Evolutionary conservation across 1,140 invertebrate species (phyloP), one percentile per base, ranked within the genome.

Genomic region (Pseudomyrmex concolor): DNA sequence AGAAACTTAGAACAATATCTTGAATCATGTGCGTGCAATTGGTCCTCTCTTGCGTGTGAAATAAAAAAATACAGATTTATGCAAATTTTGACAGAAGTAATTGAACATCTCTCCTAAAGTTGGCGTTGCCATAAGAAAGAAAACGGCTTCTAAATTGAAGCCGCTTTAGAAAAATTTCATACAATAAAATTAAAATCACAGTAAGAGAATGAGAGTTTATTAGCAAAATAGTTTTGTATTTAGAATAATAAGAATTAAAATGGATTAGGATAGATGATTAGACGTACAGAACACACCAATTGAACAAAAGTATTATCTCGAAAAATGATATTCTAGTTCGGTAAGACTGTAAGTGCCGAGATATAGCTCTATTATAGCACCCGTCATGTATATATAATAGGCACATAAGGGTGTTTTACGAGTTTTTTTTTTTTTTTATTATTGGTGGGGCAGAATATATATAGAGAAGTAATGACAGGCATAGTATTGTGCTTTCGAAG

Each of bases 341-440:
- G 15, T 12, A 22, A 25, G 57, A 15, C 9, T 13, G 13, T 43
- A 55, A 51, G 34, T 22, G 22, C n/a, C 48, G 19, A 54, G 43
- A 43, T 74, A 12, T 48, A 74, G 57, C 45, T 62, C 57, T 63
- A 51, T 51, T n/a, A 9, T 25, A 48, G 0, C 17, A 63, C 43
- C 43, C 43, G 43, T 76, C 15, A 57, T 55, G 63, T 67, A 67
- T 77, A 67, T 48, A 43, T 34, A 67, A 77, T 22, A 22, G 25
- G 15, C 12, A 54, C 17, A n/a, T 55, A 55, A 19, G 51, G 48
- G 9, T 67, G 51, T 67, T 67, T 5, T 17, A 34, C 34, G 34
- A 34, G 5, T 7, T 51, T 13, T 51, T 13, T 12, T 51, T 5
- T 25, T 62, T 5, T 45, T 17, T 50, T 12, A 48, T 48, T 34